Percentiles rank a stretch among this genome's conserved stretches.
Conservation (phyloP, 92 coral and sea anemone genomes). For the Chrysogorgia sp. region DNA sequence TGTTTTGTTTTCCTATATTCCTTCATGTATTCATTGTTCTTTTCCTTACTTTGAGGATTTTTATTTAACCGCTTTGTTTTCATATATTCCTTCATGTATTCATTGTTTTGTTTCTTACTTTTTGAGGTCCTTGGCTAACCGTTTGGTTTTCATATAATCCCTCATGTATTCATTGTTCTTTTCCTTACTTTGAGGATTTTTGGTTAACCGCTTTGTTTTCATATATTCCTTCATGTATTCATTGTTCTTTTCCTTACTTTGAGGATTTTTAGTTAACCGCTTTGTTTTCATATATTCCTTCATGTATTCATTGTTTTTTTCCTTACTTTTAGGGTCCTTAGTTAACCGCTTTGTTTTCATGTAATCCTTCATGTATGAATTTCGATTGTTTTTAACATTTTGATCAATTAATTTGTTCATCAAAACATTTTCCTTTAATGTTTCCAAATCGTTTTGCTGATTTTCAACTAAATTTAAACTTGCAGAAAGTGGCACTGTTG, state of each 20-base stretch:
- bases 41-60: neutral
- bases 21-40: neutral
- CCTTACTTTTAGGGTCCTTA: slow-evolving; percentile 7
- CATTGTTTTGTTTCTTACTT: slow-evolving; percentile 5
- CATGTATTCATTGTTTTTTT: neutral
- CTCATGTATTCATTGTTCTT: no score
- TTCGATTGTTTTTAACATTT: slow-evolving; percentile 19
- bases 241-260: neutral
- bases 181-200: no score
- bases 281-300: no score
- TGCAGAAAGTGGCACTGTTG: slow-evolving; percentile 34
- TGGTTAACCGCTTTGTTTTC: neutral
- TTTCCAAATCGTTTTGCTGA: neutral
- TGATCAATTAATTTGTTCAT: no score
- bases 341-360: slow-evolving; percentile 6
- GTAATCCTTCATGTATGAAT: no score
- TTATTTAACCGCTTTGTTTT: slow-evolving; percentile 1
- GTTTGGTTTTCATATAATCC: slow-evolving; percentile 17
- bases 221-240: neutral
- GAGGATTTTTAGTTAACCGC: neutral
- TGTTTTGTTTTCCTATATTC: neutral
- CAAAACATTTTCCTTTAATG: no score
- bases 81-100: no score
- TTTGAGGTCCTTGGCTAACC: neutral
- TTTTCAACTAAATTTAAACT: neutral